Evolutionary conservation across 2,113 vertebrate species (phyloP).

Genomic region (Deroptyus accipitrinus): DNA sequence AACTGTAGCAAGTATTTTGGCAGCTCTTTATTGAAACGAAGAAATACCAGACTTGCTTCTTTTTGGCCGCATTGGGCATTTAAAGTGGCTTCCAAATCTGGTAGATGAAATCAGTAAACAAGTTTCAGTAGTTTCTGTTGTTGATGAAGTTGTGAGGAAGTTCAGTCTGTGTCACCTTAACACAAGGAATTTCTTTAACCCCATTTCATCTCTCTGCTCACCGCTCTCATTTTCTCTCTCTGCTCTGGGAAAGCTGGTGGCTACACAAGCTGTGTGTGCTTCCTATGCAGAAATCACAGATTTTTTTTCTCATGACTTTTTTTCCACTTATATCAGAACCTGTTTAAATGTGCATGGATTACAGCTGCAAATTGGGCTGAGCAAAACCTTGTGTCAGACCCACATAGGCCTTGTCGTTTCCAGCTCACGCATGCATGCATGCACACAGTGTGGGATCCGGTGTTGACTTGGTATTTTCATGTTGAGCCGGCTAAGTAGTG

Average conservation of each 20-base stretch:
- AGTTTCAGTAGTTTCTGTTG: background rate
- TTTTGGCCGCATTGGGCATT: background rate
- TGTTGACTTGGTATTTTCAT: background rate
- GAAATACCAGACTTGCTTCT: background rate
- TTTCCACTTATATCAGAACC: background rate
- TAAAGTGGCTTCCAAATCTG: background rate
- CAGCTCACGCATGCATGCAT: background rate
- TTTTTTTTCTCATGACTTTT: background rate
- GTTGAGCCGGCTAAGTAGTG: background rate
- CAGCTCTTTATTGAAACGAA: background rate
- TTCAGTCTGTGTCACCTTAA: background rate
- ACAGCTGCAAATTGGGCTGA: background rate
- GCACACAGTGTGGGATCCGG: rapidly evolving
- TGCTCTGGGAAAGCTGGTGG: background rate
- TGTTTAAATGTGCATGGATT: background rate
- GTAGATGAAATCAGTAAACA: background rate
- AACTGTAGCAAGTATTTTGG: background rate
- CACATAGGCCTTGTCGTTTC: background rate
- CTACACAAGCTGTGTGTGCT: rapidly evolving
- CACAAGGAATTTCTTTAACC: background rate
- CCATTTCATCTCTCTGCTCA: background rate
- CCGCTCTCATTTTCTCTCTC: background rate
- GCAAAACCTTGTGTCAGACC: background rate
- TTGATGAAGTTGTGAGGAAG: background rate
- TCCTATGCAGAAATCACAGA: background rate